Conservation (phyloP, 2,888 invertebrate genomes). For the Nemapogon koenigi region DNA sequence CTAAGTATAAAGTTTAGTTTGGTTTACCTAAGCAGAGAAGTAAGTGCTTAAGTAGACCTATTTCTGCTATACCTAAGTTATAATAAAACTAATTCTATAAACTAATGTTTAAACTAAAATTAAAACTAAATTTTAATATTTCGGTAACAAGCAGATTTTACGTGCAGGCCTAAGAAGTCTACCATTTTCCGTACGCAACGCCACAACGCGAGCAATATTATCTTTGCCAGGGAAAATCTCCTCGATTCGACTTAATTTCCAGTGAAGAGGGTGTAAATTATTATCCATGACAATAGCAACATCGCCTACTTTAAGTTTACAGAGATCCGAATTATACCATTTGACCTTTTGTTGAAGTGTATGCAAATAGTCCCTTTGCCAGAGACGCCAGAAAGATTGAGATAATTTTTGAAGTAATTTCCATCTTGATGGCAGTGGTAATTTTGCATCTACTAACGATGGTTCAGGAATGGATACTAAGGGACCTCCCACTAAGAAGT, state of each 20-base stretch:
- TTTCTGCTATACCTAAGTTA: too few relatives aligned
- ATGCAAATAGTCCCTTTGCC: constrained; percentile 17
- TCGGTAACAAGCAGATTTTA: too few relatives aligned
- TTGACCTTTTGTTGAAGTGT: constrained; percentile 17
- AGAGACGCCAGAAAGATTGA: constrained; percentile 17
- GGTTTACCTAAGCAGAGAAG: too few relatives aligned
- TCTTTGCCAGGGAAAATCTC: constrained; percentile 14
- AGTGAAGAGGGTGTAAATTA: constrained; percentile 11
- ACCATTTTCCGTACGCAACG: constrained; percentile 10
- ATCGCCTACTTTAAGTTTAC: constrained; percentile 10
- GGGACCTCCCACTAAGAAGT: constrained; percentile 17
- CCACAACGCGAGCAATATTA: constrained; percentile 13
- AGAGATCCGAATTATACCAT: constrained; percentile 10
- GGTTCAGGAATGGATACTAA: constrained; percentile 11
- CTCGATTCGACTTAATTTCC: constrained; percentile 10
- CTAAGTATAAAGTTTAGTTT: too few relatives aligned
- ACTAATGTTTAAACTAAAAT: too few relatives aligned
- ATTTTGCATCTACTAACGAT: not conserved
- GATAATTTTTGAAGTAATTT: constrained; percentile 10
- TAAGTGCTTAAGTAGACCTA: too few relatives aligned
- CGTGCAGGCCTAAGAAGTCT: too few relatives aligned
- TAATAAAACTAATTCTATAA: too few relatives aligned
- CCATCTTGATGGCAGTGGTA: constrained; percentile 3
- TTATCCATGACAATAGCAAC: constrained; percentile 9
- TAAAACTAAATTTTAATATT: too few relatives aligned